phyloP scores from a whole-genome alignment of 2,888 invertebrate genomes.

The Lacanobia wlatinum region DNA sequence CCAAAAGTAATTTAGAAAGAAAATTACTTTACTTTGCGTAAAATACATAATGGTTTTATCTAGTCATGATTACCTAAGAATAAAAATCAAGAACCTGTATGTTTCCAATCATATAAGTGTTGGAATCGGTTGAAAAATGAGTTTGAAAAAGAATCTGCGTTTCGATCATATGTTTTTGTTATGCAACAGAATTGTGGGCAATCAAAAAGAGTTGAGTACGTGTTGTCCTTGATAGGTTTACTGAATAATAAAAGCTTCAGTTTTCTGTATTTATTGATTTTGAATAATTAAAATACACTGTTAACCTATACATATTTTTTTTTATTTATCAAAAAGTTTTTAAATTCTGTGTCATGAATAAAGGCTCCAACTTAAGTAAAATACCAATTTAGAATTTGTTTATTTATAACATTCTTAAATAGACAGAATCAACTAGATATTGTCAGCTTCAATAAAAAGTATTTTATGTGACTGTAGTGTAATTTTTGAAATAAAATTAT shows the following conservation, averaged over 20 bases:
- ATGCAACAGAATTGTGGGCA: slow-evolving; percentile 58
- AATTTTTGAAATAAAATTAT: no score
- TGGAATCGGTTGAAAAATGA: not conserved
- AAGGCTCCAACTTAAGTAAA: not conserved
- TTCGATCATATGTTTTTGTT: slow-evolving; percentile 67
- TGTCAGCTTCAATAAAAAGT: not conserved
- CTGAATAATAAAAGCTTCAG: slow-evolving; percentile 7
- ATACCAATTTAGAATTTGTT: not conserved
- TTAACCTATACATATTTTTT: not conserved
- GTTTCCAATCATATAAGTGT: slow-evolving; percentile 7
- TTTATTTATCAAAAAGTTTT: no score
- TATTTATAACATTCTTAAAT: not conserved
- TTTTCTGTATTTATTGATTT: not conserved
- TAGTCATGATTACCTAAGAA: not conserved
- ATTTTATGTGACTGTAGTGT: no score
- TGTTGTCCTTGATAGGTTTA: slow-evolving; percentile 22
- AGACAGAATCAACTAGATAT: not conserved
- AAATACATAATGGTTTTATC: not conserved
- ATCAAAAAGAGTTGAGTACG: slow-evolving; percentile 32
- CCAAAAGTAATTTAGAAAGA: slow-evolving; percentile 65
- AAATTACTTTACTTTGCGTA: slow-evolving; percentile 22
- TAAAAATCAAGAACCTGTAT: not conserved
- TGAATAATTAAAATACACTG: not conserved
- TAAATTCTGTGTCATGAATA: not conserved
- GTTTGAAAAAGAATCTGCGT: slow-evolving; percentile 15